Conservation (phyloP, 2,888 invertebrate species). For the Harmothoe impar region DNA sequence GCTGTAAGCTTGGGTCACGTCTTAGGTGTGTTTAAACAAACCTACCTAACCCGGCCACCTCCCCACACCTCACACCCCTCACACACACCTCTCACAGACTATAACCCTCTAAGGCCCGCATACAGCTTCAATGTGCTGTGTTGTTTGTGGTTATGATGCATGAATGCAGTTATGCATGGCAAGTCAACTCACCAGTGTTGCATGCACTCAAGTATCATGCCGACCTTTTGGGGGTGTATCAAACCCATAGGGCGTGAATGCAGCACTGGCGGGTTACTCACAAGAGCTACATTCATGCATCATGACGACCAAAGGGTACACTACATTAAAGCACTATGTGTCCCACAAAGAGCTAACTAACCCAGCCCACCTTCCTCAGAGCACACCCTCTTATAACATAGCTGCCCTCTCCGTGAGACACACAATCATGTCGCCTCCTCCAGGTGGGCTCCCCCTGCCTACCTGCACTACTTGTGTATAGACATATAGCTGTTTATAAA, state of each 20-base stretch:
- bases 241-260: no score
- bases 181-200: no score
- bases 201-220: no score
- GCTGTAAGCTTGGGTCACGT: conserved; percentile 32
- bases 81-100: no score
- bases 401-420: neutral
- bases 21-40: neutral
- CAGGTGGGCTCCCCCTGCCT: neutral
- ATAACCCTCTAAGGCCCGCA: neutral
- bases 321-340: no score
- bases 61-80: neutral
- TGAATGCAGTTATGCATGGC: no score
- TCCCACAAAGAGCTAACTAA: neutral
- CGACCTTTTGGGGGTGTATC: no score
- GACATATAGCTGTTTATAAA: neutral
- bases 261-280: no score
- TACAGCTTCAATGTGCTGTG: neutral
- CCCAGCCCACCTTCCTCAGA: neutral
- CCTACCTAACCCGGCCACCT: conserved; percentile 22
- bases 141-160: neutral
- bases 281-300: no score
- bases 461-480: neutral
- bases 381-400: neutral
- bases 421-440: neutral
- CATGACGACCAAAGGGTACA: no score